phyloP scores from a whole-genome alignment of 2,888 invertebrate genomes.

The Hemaris fuciformis region DNA sequence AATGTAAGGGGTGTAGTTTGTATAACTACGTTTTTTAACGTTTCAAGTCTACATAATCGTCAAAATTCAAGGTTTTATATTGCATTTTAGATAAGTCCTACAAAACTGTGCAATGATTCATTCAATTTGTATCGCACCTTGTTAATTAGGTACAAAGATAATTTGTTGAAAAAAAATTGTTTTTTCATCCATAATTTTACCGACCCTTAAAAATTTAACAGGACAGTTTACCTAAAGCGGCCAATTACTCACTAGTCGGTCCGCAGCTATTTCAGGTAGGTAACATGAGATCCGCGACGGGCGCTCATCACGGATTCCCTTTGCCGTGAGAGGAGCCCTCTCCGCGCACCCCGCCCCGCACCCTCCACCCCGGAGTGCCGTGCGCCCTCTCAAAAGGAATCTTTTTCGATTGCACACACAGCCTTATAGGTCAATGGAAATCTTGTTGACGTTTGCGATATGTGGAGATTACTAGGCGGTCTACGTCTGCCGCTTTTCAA shows the following conservation, averaged over 20 bases:
- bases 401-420: conserved; percentile 6
- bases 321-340: not conserved
- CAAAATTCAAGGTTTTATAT: no score
- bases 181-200: not conserved
- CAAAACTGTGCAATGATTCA: no score
- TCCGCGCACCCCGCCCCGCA: not conserved
- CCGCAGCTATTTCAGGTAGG: not conserved
- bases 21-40: no score
- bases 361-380: not conserved
- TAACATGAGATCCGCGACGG: not conserved
- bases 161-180: not conserved
- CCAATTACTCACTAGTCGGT: not conserved
- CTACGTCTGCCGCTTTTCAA: not conserved
- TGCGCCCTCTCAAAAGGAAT: not conserved
- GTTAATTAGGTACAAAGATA: no score
- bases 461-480: not conserved
- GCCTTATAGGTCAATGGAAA: conserved; percentile 8
- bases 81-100: no score
- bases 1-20: no score
- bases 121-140: no score
- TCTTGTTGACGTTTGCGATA: conserved; percentile 21
- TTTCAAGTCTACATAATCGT: no score
- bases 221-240: not conserved
- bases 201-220: not conserved
- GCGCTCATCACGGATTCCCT: conserved; percentile 7